phyloP scores from a whole-genome alignment of 1,140 invertebrate species.

The Leptinotarsa defecta region DNA sequence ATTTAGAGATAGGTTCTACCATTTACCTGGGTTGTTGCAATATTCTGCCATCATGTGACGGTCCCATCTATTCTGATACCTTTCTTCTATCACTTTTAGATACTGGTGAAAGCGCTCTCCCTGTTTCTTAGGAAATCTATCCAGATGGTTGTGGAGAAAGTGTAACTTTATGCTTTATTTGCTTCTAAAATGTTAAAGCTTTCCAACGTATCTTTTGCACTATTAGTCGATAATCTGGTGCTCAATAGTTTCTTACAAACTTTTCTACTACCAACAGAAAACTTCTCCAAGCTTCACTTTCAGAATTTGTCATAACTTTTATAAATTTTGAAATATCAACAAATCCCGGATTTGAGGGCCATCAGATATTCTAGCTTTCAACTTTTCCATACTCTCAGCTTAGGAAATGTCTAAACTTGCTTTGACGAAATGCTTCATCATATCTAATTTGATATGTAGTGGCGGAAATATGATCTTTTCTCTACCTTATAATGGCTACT shows the following conservation, averaged over 20 bases:
- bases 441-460: conserved; percentile 52
- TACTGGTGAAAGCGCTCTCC: conserved; percentile 45
- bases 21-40: background rate
- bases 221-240: conserved; percentile 25
- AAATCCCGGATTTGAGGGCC: conserved; percentile 42
- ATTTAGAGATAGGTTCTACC: too few species aligned
- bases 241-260: conserved; percentile 23
- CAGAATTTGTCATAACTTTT: background rate
- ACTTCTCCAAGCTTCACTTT: conserved; percentile 28
- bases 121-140: conserved; percentile 33
- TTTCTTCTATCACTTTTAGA: conserved; percentile 36
- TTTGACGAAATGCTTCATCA: conserved; percentile 43
- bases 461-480: conserved; percentile 49
- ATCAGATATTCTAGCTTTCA: conserved; percentile 46
- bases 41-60: conserved; percentile 12
- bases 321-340: conserved; percentile 21
- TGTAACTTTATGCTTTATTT: conserved; percentile 22
- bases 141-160: conserved; percentile 17
- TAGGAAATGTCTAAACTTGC: conserved; percentile 38
- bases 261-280: conserved; percentile 26
- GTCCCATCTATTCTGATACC: conserved; percentile 33
- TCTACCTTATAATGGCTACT: conserved; percentile 34
- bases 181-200: conserved; percentile 15
- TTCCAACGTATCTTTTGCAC: conserved; percentile 15
- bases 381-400: conserved; percentile 38